phyloP scores from a whole-genome alignment of 2,888 invertebrate genomes.

The Tetheella fluctuosa region DNA sequence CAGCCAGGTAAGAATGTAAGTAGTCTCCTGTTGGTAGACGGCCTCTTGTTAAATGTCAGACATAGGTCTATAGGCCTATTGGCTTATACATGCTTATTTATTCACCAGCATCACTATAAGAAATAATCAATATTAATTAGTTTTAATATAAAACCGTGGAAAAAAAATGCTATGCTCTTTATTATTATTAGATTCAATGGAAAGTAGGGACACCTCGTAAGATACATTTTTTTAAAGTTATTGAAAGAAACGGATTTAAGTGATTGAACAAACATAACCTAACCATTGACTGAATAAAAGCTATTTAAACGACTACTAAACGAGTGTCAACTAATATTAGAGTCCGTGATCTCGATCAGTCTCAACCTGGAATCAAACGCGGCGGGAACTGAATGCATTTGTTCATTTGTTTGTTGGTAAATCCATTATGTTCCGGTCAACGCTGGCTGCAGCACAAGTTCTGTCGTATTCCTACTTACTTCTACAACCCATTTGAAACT shows the following conservation, averaged over 20 bases:
- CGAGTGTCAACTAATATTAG: not conserved
- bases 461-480: not conserved
- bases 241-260: no score
- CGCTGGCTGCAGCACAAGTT: conserved; percentile 4
- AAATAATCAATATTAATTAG: no score
- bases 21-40: not conserved
- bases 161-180: no score
- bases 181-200: no score
- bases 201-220: no score
- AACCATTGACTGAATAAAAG: no score
- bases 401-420: not conserved
- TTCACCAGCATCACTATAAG: no score
- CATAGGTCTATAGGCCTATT: no score
- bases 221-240: no score
- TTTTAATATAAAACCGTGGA: no score
- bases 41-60: not conserved
- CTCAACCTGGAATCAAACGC: not conserved
- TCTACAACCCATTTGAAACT: not conserved
- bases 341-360: not conserved
- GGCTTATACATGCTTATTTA: no score
- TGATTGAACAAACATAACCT: no score
- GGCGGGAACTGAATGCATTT: not conserved
- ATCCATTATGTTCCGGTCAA: not conserved
- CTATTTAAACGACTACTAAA: not conserved
- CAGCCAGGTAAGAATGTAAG: conserved; percentile 13